A percentile compares a stretch with the other conserved stretches of the same genome.
phyloP scores from a whole-genome alignment of 2,113 vertebrate species.

The Mohoua ochrocephala region DNA sequence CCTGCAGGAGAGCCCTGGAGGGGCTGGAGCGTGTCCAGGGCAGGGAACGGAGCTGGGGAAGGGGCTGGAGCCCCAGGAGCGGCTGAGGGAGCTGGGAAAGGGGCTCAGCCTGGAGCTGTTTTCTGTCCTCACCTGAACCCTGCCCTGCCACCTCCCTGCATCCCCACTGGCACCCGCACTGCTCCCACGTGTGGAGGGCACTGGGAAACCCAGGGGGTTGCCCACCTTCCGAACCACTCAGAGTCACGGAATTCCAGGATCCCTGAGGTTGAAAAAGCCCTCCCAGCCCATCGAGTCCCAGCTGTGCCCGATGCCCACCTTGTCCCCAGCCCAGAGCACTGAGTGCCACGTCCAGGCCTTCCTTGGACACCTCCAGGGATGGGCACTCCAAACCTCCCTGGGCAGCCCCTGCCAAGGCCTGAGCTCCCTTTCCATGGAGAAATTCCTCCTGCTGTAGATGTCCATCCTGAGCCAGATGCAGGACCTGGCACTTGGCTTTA shows the following conservation, averaged over 20 bases:
- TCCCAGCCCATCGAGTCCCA: rapidly evolving
- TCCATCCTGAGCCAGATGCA: rapidly evolving
- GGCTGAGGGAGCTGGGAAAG: not conserved
- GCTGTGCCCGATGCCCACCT: not conserved
- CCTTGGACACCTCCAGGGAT: not conserved
- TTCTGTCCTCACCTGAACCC: not conserved
- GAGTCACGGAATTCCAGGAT: not conserved
- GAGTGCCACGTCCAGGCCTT: not conserved
- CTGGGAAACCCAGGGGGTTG: not conserved
- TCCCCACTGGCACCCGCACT: rapidly evolving
- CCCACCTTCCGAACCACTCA: not conserved
- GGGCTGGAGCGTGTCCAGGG: not conserved
- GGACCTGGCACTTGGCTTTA: not conserved
- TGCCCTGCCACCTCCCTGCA: not conserved
- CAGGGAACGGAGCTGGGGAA: not conserved
- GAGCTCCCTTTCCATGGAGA: rapidly evolving
- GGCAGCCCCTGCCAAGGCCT: not conserved
- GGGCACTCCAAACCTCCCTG: not conserved
- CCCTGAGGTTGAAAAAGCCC: not conserved
- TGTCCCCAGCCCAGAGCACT: not conserved
- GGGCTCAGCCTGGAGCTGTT: not conserved
- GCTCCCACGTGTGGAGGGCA: not conserved
- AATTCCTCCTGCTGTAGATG: rapidly evolving
- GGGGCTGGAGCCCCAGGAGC: not conserved
- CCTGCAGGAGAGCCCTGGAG: not conserved